Evolutionary conservation across 2,113 vertebrate species (phyloP).

Genomic region (Antechinus flavipes): DNA sequence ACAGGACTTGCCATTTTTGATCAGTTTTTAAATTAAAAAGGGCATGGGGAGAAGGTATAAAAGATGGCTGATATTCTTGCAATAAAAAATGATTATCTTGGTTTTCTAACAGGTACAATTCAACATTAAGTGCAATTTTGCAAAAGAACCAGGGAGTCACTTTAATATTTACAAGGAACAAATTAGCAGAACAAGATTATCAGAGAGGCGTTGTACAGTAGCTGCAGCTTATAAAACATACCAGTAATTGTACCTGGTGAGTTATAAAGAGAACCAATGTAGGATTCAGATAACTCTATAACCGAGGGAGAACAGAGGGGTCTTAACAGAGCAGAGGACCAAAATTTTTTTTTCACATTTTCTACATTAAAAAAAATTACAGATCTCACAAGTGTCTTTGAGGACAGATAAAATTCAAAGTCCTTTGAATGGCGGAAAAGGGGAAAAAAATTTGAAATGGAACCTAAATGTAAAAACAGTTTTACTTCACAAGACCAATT

Average conservation of each 20-base stretch:
- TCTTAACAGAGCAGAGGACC: constrained; percentile 81
- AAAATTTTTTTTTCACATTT: constrained; percentile 87
- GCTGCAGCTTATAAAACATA: constrained; percentile 90
- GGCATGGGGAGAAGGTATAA: constrained; percentile 33
- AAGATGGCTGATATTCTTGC: constrained; percentile 73
- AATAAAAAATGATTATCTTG: constrained; percentile 79
- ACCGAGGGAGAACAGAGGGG: constrained; percentile 78
- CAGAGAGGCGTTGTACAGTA: constrained; percentile 87
- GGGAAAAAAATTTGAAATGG: constrained; percentile 82
- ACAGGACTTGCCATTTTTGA: constrained; percentile 63
- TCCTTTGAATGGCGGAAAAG: constrained; percentile 77
- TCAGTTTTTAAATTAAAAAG: constrained; percentile 68
- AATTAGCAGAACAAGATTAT: constrained; percentile 86
- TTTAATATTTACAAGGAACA: constrained; percentile 88
- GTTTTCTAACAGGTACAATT: constrained; percentile 77
- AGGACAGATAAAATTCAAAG: constrained; percentile 85
- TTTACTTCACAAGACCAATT: constrained; percentile 98
- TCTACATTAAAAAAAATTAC: constrained; percentile 90
- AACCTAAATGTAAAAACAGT: constrained; percentile 80
- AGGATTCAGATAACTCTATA: constrained; percentile 84
- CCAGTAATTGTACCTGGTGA: constrained; percentile 86
- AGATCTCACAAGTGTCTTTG: constrained; percentile 86
- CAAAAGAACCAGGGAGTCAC: constrained; percentile 80
- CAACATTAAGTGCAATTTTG: constrained; percentile 86
- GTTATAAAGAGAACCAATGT: constrained; percentile 84